A percentile compares a stretch with the other conserved stretches of the same genome.
phyloP scores from a whole-genome alignment of 2,113 vertebrate species.

The Pedetes capensis region DNA sequence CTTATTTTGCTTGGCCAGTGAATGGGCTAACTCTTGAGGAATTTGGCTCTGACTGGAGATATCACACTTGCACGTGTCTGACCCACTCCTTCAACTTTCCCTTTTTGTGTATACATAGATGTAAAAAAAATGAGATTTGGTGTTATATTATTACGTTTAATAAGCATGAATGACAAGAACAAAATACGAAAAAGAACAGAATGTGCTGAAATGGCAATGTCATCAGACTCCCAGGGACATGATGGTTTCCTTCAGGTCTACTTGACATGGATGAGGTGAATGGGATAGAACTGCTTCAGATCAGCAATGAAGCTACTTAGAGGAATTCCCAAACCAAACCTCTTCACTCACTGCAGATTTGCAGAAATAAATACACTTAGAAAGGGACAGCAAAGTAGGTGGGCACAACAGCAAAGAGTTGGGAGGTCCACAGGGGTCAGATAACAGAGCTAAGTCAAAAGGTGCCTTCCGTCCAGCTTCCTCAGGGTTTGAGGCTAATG shows the following conservation, averaged over 20 bases:
- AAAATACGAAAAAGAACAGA: slow-evolving; percentile 65
- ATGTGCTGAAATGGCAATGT: slow-evolving; percentile 65
- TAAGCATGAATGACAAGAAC: slow-evolving; percentile 72
- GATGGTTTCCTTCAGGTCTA: slow-evolving; percentile 63
- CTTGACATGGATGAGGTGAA: background rate
- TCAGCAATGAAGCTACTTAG: background rate
- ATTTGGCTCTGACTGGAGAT: slow-evolving; percentile 75
- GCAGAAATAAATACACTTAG: background rate
- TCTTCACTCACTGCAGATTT: background rate
- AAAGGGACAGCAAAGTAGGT: background rate
- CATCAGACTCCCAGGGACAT: slow-evolving; percentile 55
- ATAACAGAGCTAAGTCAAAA: background rate
- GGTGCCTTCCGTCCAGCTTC: background rate
- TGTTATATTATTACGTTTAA: slow-evolving; percentile 69
- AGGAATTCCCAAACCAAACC: background rate
- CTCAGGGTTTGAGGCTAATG: background rate
- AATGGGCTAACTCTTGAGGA: slow-evolving; percentile 72
- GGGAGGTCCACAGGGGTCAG: background rate
- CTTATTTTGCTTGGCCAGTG: slow-evolving; percentile 83
- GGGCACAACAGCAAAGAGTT: background rate
- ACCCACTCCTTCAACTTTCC: slow-evolving; percentile 67
- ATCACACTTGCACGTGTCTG: slow-evolving; percentile 80
- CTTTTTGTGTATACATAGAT: background rate
- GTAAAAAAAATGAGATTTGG: slow-evolving; percentile 57
- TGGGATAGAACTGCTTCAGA: background rate